Percentiles rank a stretch among this genome's conserved stretches.
phyloP scores from a whole-genome alignment of 2,888 invertebrate genomes.

The Hemicrepidius hirtus region DNA sequence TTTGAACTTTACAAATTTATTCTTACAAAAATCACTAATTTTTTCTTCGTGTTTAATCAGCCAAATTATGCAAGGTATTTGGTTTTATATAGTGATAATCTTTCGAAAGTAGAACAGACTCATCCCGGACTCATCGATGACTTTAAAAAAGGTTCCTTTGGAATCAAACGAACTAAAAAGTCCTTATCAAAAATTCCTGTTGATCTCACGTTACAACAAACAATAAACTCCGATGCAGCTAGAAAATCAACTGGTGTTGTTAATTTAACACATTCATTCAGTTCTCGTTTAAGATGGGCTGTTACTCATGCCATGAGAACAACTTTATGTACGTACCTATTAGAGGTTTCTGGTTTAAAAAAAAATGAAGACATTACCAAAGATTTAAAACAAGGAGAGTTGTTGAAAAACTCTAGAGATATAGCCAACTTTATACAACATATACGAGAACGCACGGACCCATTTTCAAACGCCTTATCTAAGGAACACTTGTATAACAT shows the following conservation, averaged over 20 bases:
- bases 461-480: constrained; percentile 43
- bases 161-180: not conserved
- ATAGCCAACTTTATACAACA: not conserved
- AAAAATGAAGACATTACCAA: not conserved
- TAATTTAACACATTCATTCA: constrained; percentile 58
- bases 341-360: not conserved
- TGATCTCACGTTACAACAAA: constrained; percentile 56
- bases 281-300: constrained; percentile 55
- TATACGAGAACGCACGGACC: not conserved
- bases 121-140: constrained; percentile 58
- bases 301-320: constrained; percentile 55
- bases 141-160: not conserved
- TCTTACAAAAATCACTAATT: constrained; percentile 60
- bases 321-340: not conserved
- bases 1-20: constrained; percentile 59
- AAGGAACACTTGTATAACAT: constrained; percentile 59
- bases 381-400: not conserved
- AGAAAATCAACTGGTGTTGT: constrained; percentile 55
- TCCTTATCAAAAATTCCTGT: constrained; percentile 53
- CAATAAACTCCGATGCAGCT: constrained; percentile 13
- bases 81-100: constrained; percentile 59
- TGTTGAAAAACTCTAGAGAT: not conserved
- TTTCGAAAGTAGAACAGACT: constrained; percentile 59
- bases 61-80: constrained; percentile 64
- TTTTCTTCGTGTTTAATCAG: constrained; percentile 63